phyloP scores from a whole-genome alignment of 2,113 vertebrate genomes.

The Pygoscelis antarcticus region DNA sequence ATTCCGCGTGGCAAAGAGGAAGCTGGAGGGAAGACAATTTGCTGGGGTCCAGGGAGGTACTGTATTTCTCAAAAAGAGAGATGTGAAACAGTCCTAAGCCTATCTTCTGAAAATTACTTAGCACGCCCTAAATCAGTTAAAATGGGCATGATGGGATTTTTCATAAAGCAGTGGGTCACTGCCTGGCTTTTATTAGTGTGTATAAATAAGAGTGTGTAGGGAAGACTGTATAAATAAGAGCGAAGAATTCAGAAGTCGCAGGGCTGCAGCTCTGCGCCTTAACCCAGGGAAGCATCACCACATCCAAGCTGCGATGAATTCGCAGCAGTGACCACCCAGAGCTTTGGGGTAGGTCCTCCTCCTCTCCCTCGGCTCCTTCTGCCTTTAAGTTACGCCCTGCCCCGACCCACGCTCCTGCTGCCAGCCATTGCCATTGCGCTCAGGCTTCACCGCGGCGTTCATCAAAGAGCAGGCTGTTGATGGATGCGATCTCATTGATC shows the following conservation, averaged over 20 bases:
- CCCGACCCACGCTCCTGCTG: fast-evolving
- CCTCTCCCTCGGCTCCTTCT: background rate
- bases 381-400: background rate
- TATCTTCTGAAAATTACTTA: background rate
- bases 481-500: background rate
- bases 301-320: background rate
- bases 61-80: background rate
- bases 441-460: fast-evolving
- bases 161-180: background rate
- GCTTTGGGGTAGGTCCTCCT: background rate
- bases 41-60: background rate
- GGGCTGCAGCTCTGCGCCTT: fast-evolving
- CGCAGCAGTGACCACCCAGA: fast-evolving
- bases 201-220: background rate
- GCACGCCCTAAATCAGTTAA: background rate
- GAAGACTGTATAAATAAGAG: background rate
- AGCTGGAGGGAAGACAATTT: background rate
- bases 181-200: background rate
- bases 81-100: background rate
- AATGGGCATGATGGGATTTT: background rate
- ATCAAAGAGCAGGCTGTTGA: background rate
- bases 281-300: background rate
- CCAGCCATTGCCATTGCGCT: background rate
- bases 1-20: background rate
- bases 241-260: background rate